Evolutionary conservation across 2,797 vertebrate species (phyloP).

Genomic region (Streptopelia turtur): DNA sequence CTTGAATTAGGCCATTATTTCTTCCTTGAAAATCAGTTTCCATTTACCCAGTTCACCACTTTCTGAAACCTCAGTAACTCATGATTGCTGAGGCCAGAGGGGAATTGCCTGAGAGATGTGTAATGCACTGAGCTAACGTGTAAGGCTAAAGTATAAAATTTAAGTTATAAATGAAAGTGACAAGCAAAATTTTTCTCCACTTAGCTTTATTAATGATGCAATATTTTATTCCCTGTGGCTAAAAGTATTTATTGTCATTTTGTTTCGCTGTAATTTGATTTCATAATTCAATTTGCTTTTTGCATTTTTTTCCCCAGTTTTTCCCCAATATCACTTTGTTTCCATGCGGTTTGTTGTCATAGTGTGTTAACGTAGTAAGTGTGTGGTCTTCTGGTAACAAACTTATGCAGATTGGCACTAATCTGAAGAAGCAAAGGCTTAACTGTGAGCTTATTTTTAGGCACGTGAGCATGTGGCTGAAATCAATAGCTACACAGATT

Average conservation of each 20-base stretch:
- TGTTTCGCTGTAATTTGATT: conserved; percentile 47
- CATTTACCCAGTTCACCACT: conserved; percentile 61
- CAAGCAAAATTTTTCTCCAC: conserved; percentile 68
- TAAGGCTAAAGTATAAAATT: conserved; percentile 67
- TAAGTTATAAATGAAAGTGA: conserved; percentile 73
- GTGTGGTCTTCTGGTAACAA: background rate
- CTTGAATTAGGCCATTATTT: conserved; percentile 63
- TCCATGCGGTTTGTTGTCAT: background rate
- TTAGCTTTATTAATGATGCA: conserved; percentile 68
- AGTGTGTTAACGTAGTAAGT: background rate
- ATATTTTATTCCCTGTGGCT: conserved; percentile 64
- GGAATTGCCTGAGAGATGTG: conserved; percentile 67
- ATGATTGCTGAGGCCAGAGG: conserved; percentile 66
- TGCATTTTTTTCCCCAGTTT: background rate
- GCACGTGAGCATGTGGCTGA: background rate
- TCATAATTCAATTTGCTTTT: conserved; percentile 49
- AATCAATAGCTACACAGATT: background rate
- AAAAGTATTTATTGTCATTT: conserved; percentile 61
- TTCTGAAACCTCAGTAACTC: conserved; percentile 62
- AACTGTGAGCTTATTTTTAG: background rate
- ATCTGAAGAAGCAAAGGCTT: background rate
- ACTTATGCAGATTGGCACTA: background rate
- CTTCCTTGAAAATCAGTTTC: conserved; percentile 65
- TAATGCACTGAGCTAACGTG: conserved; percentile 58
- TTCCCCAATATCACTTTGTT: background rate